Evolutionary conservation across 2,797 vertebrate genomes (phyloP).

Genomic region (Enteromius trimaculatus): DNA sequence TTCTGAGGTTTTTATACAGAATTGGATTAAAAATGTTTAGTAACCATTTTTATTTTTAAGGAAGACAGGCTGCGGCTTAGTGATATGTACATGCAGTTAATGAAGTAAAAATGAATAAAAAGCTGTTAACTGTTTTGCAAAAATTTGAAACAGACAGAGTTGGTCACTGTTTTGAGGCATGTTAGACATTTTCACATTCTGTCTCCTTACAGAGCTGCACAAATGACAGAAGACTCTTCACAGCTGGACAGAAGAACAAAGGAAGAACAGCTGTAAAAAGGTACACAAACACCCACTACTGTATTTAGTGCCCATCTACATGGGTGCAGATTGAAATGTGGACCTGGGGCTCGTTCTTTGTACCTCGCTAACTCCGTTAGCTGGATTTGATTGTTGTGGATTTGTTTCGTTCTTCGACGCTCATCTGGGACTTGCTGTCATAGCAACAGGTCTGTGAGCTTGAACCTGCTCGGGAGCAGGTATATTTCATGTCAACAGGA

Average conservation of each 20-base stretch:
- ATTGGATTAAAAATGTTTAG: not conserved
- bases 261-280: conserved; percentile 50
- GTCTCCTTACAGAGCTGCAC: conserved; percentile 39
- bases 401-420: too few species aligned
- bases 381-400: too few species aligned
- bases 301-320: not conserved
- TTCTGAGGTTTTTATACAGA: not conserved
- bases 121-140: too few species aligned
- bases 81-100: not conserved
- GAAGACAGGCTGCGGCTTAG: too few species aligned
- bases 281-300: conserved; percentile 25
- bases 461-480: too few species aligned
- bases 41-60: not conserved
- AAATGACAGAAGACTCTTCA: conserved; percentile 42
- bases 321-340: not conserved
- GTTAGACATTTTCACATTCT: not conserved
- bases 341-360: too few species aligned
- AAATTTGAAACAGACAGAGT: not conserved
- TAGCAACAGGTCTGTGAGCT: too few species aligned
- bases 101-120: not conserved
- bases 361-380: too few species aligned
- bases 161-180: not conserved
- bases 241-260: conserved; percentile 53
- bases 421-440: too few species aligned
- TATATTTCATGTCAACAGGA: too few species aligned